Conservation (phyloP, 2,797 vertebrate species). For the Platyrinchus mystaceus region DNA sequence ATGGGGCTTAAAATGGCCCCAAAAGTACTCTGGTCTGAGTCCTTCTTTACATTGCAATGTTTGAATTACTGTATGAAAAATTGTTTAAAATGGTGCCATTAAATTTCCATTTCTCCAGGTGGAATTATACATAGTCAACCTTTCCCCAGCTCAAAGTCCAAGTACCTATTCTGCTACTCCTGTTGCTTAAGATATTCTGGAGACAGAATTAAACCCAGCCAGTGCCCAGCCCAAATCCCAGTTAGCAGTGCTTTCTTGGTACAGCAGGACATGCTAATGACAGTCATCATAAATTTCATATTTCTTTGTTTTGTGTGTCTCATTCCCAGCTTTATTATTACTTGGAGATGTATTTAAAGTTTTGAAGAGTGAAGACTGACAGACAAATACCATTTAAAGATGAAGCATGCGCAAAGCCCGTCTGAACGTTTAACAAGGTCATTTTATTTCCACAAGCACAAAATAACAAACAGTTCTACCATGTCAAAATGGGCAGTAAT, state of each 20-base stretch:
- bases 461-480: slow-evolving; percentile 26
- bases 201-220: neutral
- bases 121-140: neutral
- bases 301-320: neutral
- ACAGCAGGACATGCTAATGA: neutral
- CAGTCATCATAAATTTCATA: neutral
- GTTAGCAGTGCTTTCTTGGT: neutral
- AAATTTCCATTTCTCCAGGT: neutral
- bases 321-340: neutral
- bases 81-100: neutral
- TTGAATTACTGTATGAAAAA: neutral
- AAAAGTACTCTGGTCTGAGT: neutral
- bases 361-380: neutral
- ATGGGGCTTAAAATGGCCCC: neutral
- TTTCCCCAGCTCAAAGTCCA: neutral
- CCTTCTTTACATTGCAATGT: neutral
- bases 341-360: neutral
- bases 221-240: neutral
- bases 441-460: slow-evolving; percentile 46
- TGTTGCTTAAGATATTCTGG: neutral
- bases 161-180: neutral
- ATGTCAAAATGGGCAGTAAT: slow-evolving; percentile 49
- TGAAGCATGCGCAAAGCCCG: neutral
- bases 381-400: neutral
- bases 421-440: slow-evolving; percentile 32